These are phyloP conservation scores for Perognathus longimembris DNA, from an alignment of 2,113 vertebrate genomes.

Conservation along the genomic window DNA sequence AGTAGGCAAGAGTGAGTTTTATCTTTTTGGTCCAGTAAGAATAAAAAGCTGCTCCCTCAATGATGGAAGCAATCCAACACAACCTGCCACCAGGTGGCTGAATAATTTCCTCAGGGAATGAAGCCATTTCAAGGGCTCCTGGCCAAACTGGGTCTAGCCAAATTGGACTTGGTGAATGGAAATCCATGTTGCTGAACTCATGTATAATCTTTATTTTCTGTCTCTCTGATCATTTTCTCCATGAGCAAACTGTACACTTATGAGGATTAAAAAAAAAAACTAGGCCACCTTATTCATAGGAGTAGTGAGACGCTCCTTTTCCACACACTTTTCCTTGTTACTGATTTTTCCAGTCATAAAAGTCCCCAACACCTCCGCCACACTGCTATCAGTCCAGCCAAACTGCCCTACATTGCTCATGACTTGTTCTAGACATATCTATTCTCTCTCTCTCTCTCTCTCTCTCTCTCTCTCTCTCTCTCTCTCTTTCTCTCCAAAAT, in stretches of 20 bases:
- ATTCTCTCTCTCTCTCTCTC: background rate
- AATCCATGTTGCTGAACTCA: background rate
- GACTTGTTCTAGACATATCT: background rate
- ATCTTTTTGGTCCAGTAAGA: background rate
- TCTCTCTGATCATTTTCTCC: slow-evolving; percentile 43
- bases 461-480: background rate
- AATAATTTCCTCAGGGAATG: slow-evolving; percentile 4
- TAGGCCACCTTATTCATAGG: background rate
- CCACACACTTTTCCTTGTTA: background rate
- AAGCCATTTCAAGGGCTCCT: slow-evolving; percentile 30
- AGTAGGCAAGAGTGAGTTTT: background rate
- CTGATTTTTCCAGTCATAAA: background rate
- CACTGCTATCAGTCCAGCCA: background rate
- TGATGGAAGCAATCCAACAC: slow-evolving; percentile 36
- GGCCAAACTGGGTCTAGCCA: slow-evolving; percentile 15
- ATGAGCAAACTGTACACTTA: background rate
- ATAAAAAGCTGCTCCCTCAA: slow-evolving; percentile 53
- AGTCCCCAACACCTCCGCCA: slow-evolving; percentile 33
- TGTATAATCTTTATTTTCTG: background rate
- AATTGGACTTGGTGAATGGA: slow-evolving; percentile 34
- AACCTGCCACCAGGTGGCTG: slow-evolving; percentile 62
- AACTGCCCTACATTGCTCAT: background rate
- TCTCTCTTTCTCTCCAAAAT: background rate
- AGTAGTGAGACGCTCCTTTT: slow-evolving; percentile 42
- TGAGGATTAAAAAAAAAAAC: background rate